Evolutionary conservation across 2,888 invertebrate species (phyloP), one percentile per base, ranked within the genome.

Genomic region (Tyria jacobaeae): DNA sequence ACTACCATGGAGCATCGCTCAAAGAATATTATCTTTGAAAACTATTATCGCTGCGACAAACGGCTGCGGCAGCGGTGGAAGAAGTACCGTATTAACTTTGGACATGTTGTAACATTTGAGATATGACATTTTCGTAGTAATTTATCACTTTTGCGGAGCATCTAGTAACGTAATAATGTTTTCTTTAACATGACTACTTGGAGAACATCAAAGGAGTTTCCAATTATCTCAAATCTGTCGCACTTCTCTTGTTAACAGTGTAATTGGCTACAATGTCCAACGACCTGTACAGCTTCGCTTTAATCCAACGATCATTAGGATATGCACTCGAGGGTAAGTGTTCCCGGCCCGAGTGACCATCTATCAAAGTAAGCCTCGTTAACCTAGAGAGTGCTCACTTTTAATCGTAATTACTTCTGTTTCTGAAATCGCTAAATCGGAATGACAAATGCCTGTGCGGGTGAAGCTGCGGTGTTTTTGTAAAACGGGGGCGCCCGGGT

Each of bases 291-390:
- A 58, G 75, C 64, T 59, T 64, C 53, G 56, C 64, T 71, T 66
- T 71, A 69, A 66, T 69, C 62, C 62, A 61, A 64, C 63, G 68
- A 66, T 76, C 76, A 73, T 80, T 78, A 78, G 68, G 66, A 61
- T 64, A 68, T 78, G 73, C 76, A 65, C 73, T 75, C 70, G 49
- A 69, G 61, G 64, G 49, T 66, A 66, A 72, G 69, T 60, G 72
- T 65, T 63, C 66, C 68, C 70, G 66, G 62, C 54, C 68, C 66
- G 70, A 72, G 72, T 76, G 81, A 77, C 80, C 82, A 85, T 86
- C 85, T 78, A 79, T 87, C 87, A 84, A 76, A 59, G 78, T 75
- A 78, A 83, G 86, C 80, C 82, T 87, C 86, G 84, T 87, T 86
- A 87, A 76, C 81, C 80, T 75, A 76, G 74, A 79, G 75, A 73